A percentile compares a stretch with the other conserved stretches of the same genome.
phyloP scores from a whole-genome alignment of 1,140 invertebrate genomes.

The Zaprionus kolodkinae region DNA sequence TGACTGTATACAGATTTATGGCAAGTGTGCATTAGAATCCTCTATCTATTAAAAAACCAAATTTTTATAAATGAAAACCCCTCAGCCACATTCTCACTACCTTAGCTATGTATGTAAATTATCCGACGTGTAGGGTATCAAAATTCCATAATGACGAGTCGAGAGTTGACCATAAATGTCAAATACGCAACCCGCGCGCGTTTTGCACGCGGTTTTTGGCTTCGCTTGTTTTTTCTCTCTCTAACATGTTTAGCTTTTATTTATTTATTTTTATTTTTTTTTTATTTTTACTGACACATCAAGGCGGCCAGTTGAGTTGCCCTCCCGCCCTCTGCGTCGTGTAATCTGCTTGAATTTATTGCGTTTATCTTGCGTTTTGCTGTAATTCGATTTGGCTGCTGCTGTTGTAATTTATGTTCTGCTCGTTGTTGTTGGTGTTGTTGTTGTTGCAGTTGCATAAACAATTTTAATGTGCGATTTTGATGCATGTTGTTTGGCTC shows the following conservation, averaged over 20 bases:
- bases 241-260: constrained; percentile 4
- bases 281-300: constrained; percentile 59
- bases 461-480: constrained; percentile 41
- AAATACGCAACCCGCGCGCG: constrained; percentile 49
- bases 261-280: constrained; percentile 3
- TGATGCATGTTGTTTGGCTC: constrained; percentile 29
- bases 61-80: no score
- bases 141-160: constrained; percentile 32
- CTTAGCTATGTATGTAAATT: no score
- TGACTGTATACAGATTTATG: background rate
- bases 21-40: background rate
- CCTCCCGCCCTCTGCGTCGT: constrained; percentile 50
- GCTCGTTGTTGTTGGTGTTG: constrained; percentile 20
- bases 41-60: no score
- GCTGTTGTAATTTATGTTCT: constrained; percentile 53
- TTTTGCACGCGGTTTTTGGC: constrained; percentile 50
- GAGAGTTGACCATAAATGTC: constrained; percentile 57
- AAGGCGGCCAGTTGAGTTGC: constrained; percentile 53
- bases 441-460: constrained; percentile 50
- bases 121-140: background rate
- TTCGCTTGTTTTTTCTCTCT: constrained; percentile 36
- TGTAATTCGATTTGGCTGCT: constrained; percentile 69
- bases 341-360: constrained; percentile 78
- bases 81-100: no score
- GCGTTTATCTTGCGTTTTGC: constrained; percentile 53